These are phyloP conservation scores for Rhabdomys pumilio DNA, from an alignment of 2,797 vertebrate species.

Conservation along the genomic window DNA sequence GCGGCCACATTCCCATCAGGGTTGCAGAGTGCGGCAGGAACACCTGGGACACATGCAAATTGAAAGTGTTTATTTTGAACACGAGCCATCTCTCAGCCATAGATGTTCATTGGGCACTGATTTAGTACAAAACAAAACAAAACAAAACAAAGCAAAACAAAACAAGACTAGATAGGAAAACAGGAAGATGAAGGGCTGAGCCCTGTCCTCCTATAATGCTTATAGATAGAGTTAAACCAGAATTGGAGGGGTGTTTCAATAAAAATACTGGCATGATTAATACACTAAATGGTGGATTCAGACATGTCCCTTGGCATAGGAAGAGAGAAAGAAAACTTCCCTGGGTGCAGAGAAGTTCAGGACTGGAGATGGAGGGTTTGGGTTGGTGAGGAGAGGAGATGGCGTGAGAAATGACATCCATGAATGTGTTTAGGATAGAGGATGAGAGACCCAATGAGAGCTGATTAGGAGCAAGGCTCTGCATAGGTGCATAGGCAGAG, in stretches of 20 bases:
- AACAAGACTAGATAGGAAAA: background rate
- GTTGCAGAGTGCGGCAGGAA: too few relatives aligned
- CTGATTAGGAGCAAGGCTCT: background rate
- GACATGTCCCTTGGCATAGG: too few relatives aligned
- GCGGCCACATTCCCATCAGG: background rate
- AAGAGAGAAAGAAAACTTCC: background rate
- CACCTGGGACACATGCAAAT: accelerated
- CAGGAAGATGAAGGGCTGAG: background rate
- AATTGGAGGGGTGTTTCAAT: too few relatives aligned
- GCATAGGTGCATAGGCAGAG: background rate
- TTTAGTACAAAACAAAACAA: background rate
- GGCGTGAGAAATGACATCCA: background rate
- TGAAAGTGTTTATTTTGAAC: background rate
- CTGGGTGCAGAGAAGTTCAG: background rate
- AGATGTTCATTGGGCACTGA: background rate
- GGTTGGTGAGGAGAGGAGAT: background rate
- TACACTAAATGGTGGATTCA: background rate
- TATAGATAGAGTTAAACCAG: background rate
- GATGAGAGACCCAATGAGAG: background rate
- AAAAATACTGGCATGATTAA: background rate
- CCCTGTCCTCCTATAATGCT: background rate
- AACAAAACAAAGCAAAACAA: background rate
- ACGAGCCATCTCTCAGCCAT: background rate
- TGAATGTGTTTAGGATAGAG: background rate
- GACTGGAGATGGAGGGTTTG: background rate